Base-by-base conservation (phyloP, 2,113 vertebrate species). In the Charina bottae region DNA sequence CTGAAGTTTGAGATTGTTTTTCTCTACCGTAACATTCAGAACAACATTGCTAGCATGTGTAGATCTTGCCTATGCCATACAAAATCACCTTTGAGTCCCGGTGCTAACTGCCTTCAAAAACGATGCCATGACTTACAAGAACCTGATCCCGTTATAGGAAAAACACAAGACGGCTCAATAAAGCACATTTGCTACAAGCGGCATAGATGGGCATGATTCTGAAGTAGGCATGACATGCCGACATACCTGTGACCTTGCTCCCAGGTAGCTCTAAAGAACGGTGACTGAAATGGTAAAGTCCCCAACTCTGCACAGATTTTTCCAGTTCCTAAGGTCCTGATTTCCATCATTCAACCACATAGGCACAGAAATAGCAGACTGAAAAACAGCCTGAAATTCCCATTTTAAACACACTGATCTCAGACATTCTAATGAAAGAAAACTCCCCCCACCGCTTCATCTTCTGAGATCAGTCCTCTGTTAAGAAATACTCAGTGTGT, bases 361-460 rank as follows among this genome's bases (percentile, higher is more conserved):
- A 98, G 19, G 98, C 98, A 2, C 98, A 98, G 89, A 98, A 98
- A 93, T 98, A 98, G 92, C 98, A 98, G 85, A 98, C 95, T 19
- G 98, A 98, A 96, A 98, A 94, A 98, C 98, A 91, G 97, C 98
- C 96, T 98, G 98, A 94, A 98, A 98, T 96, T 98, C 98, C 95
- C 98, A 98, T 95, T 98, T 6, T 96, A 93, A 4, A 96, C 97
- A 94, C 98, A 98, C 96, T 97, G 97, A 94, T 98, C 98, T 96
- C 98, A 96, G 87, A 98, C 98, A 91, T 97, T 98, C 98, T 98
- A 88, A 88, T 83, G 42, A 56, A 92, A 55, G 5, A 89, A 89
- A 85, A 89, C 9, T 19, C 10, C 59, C 23, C 19, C 49, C 8
- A 64, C 58, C 19, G 1, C 21, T 59, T 59, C 2, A 21, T n/a